Conservation (phyloP, 2,113 vertebrate species). For the Oreochromis tanganicae region DNA sequence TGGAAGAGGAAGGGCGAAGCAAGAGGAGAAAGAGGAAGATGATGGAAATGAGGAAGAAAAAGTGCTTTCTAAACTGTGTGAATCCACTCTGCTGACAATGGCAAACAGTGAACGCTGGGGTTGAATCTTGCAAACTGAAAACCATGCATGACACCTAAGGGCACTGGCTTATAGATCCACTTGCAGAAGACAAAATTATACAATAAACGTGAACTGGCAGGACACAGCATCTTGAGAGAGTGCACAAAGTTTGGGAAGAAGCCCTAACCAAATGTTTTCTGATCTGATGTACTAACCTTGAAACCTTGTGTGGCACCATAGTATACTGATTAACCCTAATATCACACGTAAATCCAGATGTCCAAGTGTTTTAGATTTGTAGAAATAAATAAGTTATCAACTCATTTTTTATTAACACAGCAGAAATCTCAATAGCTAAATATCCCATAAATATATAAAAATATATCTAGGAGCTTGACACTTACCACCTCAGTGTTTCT, state of each 20-base stretch:
- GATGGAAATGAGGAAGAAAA: constrained; percentile 53
- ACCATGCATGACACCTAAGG: background rate
- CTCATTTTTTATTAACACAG: rapidly evolving
- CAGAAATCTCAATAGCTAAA: background rate
- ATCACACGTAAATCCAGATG: background rate
- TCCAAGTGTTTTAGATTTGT: background rate
- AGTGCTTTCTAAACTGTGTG: constrained; percentile 29
- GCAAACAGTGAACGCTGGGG: background rate
- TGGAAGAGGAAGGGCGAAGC: constrained; percentile 41
- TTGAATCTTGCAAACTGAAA: background rate
- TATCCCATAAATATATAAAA: background rate
- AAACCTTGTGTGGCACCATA: rapidly evolving
- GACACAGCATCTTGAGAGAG: background rate
- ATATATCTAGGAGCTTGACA: background rate
- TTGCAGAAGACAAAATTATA: background rate
- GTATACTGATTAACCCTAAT: rapidly evolving
- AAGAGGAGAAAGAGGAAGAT: constrained; percentile 26
- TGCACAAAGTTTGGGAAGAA: background rate
- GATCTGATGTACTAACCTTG: background rate
- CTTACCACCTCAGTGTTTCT: background rate
- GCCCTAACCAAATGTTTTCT: background rate
- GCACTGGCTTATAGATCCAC: background rate
- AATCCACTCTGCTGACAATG: constrained; percentile 6
- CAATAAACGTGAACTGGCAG: rapidly evolving
- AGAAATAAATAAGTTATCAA: background rate